Conservation (phyloP, 2,797 vertebrate genomes). For the Mallotus villosus region DNA sequence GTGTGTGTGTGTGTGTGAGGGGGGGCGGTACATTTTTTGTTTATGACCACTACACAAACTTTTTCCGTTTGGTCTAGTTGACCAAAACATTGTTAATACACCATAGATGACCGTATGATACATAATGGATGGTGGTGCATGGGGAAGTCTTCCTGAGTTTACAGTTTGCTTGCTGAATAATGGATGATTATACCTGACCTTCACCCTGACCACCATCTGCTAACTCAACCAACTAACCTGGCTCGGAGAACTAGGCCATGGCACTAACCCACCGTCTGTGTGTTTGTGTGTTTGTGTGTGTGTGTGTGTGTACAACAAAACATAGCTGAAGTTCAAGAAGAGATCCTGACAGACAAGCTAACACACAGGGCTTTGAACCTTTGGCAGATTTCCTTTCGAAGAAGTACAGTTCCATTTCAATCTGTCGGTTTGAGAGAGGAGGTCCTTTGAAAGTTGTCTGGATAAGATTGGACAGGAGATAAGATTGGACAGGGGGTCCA, state of each 20-base stretch:
- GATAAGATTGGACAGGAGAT: constrained; percentile 71
- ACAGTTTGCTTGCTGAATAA: too few relatives aligned
- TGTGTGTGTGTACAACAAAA: not conserved
- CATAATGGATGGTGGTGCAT: not conserved
- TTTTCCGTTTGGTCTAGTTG: not conserved
- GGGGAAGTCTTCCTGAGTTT: too few relatives aligned
- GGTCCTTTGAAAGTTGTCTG: not conserved
- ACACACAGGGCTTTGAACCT: not conserved
- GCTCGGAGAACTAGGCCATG: not conserved
- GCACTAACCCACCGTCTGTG: not conserved
- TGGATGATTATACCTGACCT: not conserved
- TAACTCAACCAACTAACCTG: not conserved
- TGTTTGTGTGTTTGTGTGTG: not conserved
- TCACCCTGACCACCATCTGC: not conserved
- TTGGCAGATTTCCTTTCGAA: not conserved
- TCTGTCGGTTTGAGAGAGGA: not conserved
- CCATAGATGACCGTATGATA: not conserved
- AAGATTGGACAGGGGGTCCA: not conserved
- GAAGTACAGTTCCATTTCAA: not conserved
- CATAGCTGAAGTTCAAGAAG: not conserved
- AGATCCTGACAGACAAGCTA: not conserved
- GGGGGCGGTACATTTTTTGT: not conserved
- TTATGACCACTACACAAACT: not conserved
- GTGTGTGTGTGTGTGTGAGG: constrained; percentile 9
- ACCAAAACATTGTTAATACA: not conserved